Base-by-base conservation (phyloP, 2,797 vertebrate genomes). In the Rhincodon typus region DNA sequence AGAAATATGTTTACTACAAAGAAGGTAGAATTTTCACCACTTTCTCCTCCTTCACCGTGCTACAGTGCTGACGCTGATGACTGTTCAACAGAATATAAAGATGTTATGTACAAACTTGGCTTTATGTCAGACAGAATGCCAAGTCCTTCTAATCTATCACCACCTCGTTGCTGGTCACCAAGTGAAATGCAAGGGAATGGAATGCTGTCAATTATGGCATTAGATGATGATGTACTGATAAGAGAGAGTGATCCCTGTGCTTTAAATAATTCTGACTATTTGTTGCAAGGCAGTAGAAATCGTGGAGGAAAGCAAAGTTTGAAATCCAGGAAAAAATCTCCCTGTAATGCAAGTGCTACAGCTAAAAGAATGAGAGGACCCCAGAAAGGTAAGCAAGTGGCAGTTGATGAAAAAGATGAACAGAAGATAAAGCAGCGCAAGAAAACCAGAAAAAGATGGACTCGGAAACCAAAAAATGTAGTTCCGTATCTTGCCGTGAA, bases 121-220 rank as follows among this genome's bases (percentile, higher is more conserved):
- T 99, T 99, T 97, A 98, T 99, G 96, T 99, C 99, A 90, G 99
- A 99, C 97, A 98, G 98, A 97, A 98, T 98, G 96, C 97, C 98
- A 96, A 99, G 98, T 97, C 98, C 99, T 13, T 90, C 97, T 96
- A 98, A 98, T 96, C 98, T 98, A 50, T 99, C 99, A 70, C 99
- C 99, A 27, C 99, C 99, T 96, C 98, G 99, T 38, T 99, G 99
- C 97, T 99, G 99, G 99, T 99, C 99, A 96, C 99, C 99, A 84
- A 99, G 98, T 96, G 99, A 99, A 96, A 98, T 98, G 95, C 97
- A 98, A 96, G 98, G 98, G 96, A 98, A 98, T 96, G 97, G 97
- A 96, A 97, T 97, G 94, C 97, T 97, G 69, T 97, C 97, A 95
- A 98, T 97, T 8, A 46, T 19, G 30, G 77, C 69, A 34, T 6